Conservation (phyloP, 2,888 invertebrate genomes). For the Erebia epiphron region DNA sequence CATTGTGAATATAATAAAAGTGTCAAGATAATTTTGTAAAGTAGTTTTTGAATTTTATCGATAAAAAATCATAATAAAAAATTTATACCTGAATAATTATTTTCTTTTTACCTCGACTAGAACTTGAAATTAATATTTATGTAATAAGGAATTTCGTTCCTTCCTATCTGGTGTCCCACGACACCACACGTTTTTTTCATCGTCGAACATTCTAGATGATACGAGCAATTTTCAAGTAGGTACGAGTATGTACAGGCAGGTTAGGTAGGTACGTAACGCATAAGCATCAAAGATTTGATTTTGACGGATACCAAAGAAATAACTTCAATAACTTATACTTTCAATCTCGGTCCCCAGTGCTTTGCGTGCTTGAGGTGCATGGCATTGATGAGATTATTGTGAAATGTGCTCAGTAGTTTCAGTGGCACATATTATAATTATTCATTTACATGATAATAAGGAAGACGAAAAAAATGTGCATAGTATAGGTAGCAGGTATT, state of each 20-base stretch:
- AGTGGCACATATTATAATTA: neutral
- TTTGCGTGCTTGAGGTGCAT: slow-evolving; percentile 17
- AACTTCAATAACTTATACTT: neutral
- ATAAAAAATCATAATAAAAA: too few species aligned
- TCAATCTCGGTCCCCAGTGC: neutral
- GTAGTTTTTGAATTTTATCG: too few species aligned
- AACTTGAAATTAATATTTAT: too few species aligned
- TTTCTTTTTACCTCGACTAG: too few species aligned
- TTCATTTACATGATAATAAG: slow-evolving; percentile 36
- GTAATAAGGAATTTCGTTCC: too few species aligned
- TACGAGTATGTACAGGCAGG: neutral
- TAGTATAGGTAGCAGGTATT: neutral
- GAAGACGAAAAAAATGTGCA: slow-evolving; percentile 35
- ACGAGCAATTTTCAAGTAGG: too few species aligned
- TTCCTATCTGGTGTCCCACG: too few species aligned
- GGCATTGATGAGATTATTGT: slow-evolving; percentile 11
- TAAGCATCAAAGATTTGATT: neutral
- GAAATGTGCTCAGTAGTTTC: neutral
- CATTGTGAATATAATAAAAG: too few species aligned
- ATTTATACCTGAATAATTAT: too few species aligned
- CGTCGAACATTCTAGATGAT: too few species aligned
- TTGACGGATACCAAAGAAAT: neutral
- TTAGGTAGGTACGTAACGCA: neutral
- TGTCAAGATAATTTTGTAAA: too few species aligned
- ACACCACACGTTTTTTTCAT: too few species aligned